Base-by-base conservation (phyloP, 2,113 vertebrate species). In the Melanostigma gelatinosum region DNA sequence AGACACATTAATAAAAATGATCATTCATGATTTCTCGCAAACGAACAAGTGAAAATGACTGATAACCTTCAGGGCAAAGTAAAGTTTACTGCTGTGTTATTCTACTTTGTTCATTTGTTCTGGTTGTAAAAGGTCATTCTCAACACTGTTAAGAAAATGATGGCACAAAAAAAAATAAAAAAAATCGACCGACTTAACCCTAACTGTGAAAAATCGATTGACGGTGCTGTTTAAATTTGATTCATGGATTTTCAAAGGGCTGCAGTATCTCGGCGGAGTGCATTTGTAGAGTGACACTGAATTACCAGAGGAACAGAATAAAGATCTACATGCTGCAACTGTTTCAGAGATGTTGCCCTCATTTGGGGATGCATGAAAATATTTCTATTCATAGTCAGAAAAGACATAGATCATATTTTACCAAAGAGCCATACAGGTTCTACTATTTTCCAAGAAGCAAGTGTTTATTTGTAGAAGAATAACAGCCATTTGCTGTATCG, bases 181-280 rank as follows among this genome's bases (percentile, higher is more conserved):
- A 32, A 3, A 63, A 79, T 82, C 46, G 8, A 77, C 22, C 1
- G 55, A 74, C 82, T 67, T 68, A 76, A 86, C 63, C 72, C 65
- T 16, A 83, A 85, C 77, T 44, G 68, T 40, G 69, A 63, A 75
- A 69, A 84, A 88, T 82, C 79, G 75, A 87, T 87, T 92, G 90
- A 89, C 67, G 46, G 89, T 82, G 75, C 71, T 6, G 84, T 87
- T 90, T 85, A 87, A 84, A 89, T 85, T 83, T 87, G 80, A 92
- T 91, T 92, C 91, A 83, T 82, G 80, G 72, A 85, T 80, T 88
- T 91, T 92, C 72, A 92, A 89, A 90, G 79, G 58, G 82, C 80
- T 72, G 68, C 73, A 22, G 84, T 64, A 72, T 82, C 72, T 79
- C 84, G 46, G 83, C 32, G 32, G 84, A 88, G 82, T 83, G 77